phyloP scores from a whole-genome alignment of 2,113 vertebrate species.

The Garra rufa region DNA sequence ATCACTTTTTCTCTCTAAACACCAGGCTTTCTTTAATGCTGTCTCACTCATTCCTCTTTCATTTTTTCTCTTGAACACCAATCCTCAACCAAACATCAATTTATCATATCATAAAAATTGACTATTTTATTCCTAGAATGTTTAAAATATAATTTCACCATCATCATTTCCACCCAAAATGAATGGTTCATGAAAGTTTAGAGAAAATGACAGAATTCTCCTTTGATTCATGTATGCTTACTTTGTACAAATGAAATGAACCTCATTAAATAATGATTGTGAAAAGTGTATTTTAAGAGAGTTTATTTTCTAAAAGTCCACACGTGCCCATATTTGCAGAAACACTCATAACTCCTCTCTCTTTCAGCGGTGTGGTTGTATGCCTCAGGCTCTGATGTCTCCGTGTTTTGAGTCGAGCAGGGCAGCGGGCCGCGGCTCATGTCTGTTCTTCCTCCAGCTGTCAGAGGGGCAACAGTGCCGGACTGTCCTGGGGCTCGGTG shows the following conservation, averaged over 20 bases:
- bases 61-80: neutral
- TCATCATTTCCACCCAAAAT: neutral
- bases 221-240: neutral
- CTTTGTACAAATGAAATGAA: neutral
- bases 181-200: neutral
- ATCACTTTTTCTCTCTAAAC: neutral
- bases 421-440: neutral
- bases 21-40: neutral
- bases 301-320: neutral
- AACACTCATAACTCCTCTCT: neutral
- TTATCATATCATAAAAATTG: neutral
- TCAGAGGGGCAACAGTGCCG: conserved; percentile 59
- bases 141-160: neutral
- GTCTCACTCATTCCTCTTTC: neutral
- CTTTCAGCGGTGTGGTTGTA: neutral
- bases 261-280: conserved; percentile 5
- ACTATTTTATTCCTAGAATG: neutral
- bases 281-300: neutral
- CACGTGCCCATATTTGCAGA: neutral
- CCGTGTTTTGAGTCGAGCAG: conserved; percentile 4
- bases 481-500: conserved; percentile 57
- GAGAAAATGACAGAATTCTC: neutral
- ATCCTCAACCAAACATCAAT: neutral
- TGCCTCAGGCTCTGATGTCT: neutral
- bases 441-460: conserved; percentile 63